Base-by-base conservation (phyloP, 2,113 vertebrate species). In the Solea solea region DNA sequence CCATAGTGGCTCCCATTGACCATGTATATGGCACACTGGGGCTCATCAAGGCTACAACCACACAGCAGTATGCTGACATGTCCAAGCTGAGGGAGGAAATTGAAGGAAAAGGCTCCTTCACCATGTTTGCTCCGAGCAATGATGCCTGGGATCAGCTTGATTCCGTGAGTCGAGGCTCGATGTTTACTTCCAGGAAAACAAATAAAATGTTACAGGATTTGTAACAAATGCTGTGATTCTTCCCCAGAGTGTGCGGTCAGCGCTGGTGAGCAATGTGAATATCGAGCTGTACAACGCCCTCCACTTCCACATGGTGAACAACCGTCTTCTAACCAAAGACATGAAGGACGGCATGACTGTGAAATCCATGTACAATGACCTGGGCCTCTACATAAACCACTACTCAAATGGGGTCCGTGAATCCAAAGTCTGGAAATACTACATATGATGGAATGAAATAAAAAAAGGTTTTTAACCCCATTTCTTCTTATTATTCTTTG, bases 61-160 rank as follows among this genome's bases (percentile, higher is more conserved):
- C 97, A 0, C 95, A 98, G 83, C 81, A 2, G 0, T 98, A 98
- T 16, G 86, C 94, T 1, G 94, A 97, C 6, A 62, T 93, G 2
- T 97, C 97, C 65, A 94, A 91, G 40, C 89, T 99, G 72, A 95
- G 92, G 65, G 90, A 92, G 74, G 94, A 98, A 74, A 95, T 98
- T 0, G 95, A 97, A 73, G 97, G 96, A 74, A 81, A 82, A 25
- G 97, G 97, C 16, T 94, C 96, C 0, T 98, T 90, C 83, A 99
- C 97, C 21, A 95, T 97, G 84, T 99, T 99, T 80, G 95, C 97
- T 49, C 98, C 98, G 0, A 98, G 94, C 67, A 94, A 98, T 15
- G 97, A 99, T 3, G 97, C 97, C 21, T 99, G 98, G 98, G 89
- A 95, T 0, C 72, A 89, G 57, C 76, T 99, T 83, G 88, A 94